Conservation (phyloP, 2,113 vertebrate genomes). For the Prolemur simus region DNA sequence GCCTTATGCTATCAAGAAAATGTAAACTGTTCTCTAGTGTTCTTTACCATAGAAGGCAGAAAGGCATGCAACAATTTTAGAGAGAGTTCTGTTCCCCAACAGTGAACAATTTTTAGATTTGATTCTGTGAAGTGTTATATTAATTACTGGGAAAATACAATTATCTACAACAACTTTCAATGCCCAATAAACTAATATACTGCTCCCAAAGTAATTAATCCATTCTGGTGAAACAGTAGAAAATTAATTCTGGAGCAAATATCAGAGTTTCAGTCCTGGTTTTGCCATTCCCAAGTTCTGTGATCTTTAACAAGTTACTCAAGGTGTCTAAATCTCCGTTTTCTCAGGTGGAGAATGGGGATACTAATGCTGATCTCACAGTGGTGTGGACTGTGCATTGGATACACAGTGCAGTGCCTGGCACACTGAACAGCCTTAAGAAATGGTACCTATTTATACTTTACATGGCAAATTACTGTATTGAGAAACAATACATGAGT, state of each 20-base stretch:
- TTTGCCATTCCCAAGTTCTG: background rate
- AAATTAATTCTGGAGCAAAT: background rate
- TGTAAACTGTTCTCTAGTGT: background rate
- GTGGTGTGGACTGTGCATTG: background rate
- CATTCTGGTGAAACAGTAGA: background rate
- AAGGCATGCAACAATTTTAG: background rate
- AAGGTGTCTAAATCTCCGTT: background rate
- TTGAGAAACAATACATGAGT: slow-evolving; percentile 16
- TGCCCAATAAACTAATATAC: background rate
- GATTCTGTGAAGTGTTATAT: background rate
- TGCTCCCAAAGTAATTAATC: background rate
- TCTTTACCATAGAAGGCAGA: background rate
- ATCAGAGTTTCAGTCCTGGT: background rate
- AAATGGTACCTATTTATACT: background rate
- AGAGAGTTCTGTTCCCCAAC: background rate
- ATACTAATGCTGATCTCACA: background rate
- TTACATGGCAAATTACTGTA: background rate
- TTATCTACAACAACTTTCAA: background rate
- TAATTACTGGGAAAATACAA: background rate
- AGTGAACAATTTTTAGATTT: background rate
- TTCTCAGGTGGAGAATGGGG: background rate
- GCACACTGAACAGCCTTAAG: background rate
- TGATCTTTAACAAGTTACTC: background rate
- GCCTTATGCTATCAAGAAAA: background rate
- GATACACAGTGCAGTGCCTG: background rate